Base-by-base conservation (phyloP, 2,113 vertebrate genomes). In the Centropus bengalensis region DNA sequence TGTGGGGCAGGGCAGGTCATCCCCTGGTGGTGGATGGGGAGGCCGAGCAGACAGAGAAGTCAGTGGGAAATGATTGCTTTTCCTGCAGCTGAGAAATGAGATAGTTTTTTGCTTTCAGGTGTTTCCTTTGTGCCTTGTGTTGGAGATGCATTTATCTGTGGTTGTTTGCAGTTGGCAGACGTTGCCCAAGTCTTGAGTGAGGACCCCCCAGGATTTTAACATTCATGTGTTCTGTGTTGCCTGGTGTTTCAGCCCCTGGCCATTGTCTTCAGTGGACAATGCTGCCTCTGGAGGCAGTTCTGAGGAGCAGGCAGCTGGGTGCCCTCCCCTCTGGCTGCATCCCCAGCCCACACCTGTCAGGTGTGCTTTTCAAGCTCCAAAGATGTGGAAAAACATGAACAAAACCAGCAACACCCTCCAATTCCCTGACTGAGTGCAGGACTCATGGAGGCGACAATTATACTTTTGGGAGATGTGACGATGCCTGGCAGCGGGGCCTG, bases 191-290 rank as follows among this genome's bases (percentile, higher is more conserved):
- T 6, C 42, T 68, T 21, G 33, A 10, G 30, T 19, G 38, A 33
- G 27, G 69, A 44, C 12, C 10, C 8, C 7, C 9, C 22, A 6
- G 69, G 70, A 12, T 64, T 76, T 86, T 54, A 45, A 32, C 12
- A 6, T 2, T 0, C 1, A 1, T 10, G 47, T 44, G 71, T 59
- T 60, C 68, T 12, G 47, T 24, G 38, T 33, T 42, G 71, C 17
- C 23, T 9, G 5, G 14, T 45, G 2, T 6, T 59, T 33, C 54
- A 74, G 52, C 38, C 7, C 45, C 45, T 21, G 51, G 52, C 51
- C 3, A 0, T 24, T n/a, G 67, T 13, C 38, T 17, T n/a, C 0
- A 1, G 28, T 11, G 33, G 55, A 23, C 12, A 8, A 8, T 2
- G 2, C 38, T 20, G 60, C 33, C 24, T 23, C 23, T 5, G 1